Base-by-base conservation (phyloP, 2,113 vertebrate genomes). In the Zeus faber region DNA sequence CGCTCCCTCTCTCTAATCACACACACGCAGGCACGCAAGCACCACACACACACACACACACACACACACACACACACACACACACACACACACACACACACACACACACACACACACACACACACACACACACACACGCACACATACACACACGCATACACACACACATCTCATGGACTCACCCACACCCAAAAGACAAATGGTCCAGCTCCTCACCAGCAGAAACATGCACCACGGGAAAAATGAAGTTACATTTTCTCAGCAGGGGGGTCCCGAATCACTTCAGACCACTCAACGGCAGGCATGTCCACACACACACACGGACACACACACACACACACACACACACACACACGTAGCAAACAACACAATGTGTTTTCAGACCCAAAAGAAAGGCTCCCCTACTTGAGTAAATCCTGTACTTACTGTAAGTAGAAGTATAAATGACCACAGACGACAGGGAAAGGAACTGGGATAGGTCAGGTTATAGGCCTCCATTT, bases 11-110 rank as follows among this genome's bases (percentile, higher is more conserved):
- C 29, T 2, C n/a, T n/a, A 5, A 20, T 24, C 6, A 10, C 44
- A 46, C 22, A 13, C 22, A 24, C 21, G 11, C 44, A 21, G 3
- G 18, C 41, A 44, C 18, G 9, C 9, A 46, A 20, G 22, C 43
- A 45, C n/a, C 53, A 59, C 55, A 58, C 48, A 26, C n/a, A n/a
- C 6, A 11, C 44, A 55, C 40, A 37, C 40, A 55, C 39, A 62
- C 54, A 39, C 22, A 61, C 27, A 5, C 44, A 46, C 6, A 10
- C 44, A 46, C 22, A 13, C 22, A 24, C 21, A 14, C 44, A 21
- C 6, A n/a, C 41, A 44, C 18, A 13, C 9, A 46, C 44, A 45
- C 43, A 45, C 53, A 59, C 55, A 58, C 48, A 26, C n/a, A n/a
- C 6, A 11, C 44, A 55, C 40, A 37, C 40, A 55, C 39, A 62